These are phyloP conservation scores for Copsychus sechellarum DNA, from an alignment of 2,113 vertebrate species.

Conservation along the genomic window DNA sequence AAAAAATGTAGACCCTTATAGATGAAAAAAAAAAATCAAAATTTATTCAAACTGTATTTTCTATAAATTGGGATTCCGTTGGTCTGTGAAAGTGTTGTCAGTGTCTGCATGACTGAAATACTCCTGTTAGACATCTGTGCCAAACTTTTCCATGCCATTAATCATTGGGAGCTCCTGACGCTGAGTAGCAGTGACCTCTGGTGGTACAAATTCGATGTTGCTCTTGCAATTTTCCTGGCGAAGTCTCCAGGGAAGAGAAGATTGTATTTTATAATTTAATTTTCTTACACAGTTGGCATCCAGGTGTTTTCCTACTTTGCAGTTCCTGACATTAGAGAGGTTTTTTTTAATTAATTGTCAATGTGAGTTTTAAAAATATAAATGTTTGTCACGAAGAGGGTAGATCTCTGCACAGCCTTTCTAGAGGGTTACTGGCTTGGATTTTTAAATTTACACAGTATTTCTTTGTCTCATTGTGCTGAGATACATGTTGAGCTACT, in stretches of 20 bases:
- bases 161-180: background rate
- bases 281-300: rapidly evolving
- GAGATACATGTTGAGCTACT: background rate
- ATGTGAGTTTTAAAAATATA: background rate
- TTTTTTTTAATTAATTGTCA: background rate
- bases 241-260: background rate
- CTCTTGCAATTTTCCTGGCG: background rate
- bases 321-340: background rate
- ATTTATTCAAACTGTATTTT: background rate
- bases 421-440: background rate
- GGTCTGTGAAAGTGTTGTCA: background rate
- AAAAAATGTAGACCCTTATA: background rate
- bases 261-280: background rate
- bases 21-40: background rate
- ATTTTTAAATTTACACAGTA: background rate
- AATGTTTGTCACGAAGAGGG: background rate
- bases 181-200: constrained; percentile 55
- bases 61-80: background rate
- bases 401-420: background rate
- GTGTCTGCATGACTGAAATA: background rate
- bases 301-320: background rate
- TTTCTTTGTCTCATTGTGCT: background rate
- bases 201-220: constrained; percentile 1
- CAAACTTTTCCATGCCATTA: background rate
- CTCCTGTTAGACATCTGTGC: background rate